Percentiles rank a stretch among this genome's conserved stretches.
Evolutionary conservation across 2,888 invertebrate species (phyloP).

Genomic region (Apotomis turbidana): DNA sequence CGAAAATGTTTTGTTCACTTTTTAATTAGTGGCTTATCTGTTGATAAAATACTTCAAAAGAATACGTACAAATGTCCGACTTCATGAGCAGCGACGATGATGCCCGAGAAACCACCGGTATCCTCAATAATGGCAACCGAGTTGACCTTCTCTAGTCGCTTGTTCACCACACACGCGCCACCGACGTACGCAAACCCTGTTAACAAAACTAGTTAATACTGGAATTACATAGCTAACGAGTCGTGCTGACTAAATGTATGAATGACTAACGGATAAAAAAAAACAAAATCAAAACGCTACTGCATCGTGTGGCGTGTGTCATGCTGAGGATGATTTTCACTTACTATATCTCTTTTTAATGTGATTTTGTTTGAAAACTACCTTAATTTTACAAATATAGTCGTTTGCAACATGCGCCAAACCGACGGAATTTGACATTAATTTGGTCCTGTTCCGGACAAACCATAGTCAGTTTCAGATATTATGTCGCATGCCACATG

Average conservation of each 20-base stretch:
- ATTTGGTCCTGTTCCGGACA: too few relatives aligned
- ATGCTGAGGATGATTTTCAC: not conserved
- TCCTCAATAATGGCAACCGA: constrained; percentile 98
- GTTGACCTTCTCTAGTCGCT: constrained; percentile 97
- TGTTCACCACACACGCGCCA: constrained; percentile 97
- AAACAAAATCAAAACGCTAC: not conserved
- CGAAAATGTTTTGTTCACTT: too few relatives aligned
- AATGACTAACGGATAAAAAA: not conserved
- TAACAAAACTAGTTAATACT: constrained; percentile 30
- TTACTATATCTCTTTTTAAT: not conserved
- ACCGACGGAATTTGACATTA: too few relatives aligned
- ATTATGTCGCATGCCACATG: not conserved
- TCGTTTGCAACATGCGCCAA: too few relatives aligned
- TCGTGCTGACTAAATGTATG: not conserved
- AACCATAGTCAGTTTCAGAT: too few relatives aligned
- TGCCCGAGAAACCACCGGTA: constrained; percentile 97
- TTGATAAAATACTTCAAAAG: not conserved
- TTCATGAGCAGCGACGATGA: constrained; percentile 98
- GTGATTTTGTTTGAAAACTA: too few relatives aligned
- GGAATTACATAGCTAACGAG: not conserved
- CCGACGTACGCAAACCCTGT: constrained; percentile 98
- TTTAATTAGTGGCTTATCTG: not conserved
- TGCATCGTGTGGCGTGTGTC: not conserved
- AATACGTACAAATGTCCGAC: constrained; percentile 96
- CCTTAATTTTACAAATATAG: too few relatives aligned